Evolutionary conservation across 2,113 vertebrate genomes (phyloP).

Genomic region (Psittacara wagleri): DNA sequence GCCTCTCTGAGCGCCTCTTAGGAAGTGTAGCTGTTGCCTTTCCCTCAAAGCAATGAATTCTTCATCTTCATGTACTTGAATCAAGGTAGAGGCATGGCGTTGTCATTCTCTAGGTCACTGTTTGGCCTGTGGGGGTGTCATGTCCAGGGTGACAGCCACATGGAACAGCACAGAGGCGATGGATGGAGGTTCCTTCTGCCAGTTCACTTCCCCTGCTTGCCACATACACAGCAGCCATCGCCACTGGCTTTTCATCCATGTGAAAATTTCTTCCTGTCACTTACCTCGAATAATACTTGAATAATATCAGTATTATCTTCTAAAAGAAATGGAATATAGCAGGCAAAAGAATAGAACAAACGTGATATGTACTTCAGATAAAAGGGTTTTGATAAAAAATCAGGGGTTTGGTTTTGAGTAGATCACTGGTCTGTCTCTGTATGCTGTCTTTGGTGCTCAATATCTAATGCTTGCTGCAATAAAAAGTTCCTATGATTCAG

Average conservation of each 20-base stretch:
- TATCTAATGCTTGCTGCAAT: background rate
- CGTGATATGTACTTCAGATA: background rate
- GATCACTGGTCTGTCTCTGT: background rate
- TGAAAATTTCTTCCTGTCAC: background rate
- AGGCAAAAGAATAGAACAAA: background rate
- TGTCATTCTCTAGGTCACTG: background rate
- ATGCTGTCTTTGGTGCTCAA: background rate
- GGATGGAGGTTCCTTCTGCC: background rate
- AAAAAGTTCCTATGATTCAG: background rate
- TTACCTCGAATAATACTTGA: background rate
- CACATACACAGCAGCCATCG: background rate
- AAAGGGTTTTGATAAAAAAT: background rate
- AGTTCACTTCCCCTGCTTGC: background rate
- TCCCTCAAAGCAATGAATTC: background rate
- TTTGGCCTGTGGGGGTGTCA: background rate
- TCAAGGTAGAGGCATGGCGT: background rate
- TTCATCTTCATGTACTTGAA: background rate
- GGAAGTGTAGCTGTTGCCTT: background rate
- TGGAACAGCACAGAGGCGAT: background rate
- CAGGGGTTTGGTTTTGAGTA: background rate
- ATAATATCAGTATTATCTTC: background rate
- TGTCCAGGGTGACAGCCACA: rapidly evolving
- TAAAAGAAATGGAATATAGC: background rate
- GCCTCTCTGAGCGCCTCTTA: background rate
- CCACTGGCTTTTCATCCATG: background rate